phyloP scores from a whole-genome alignment of 2,113 vertebrate species.

The Xenus cinereus region DNA sequence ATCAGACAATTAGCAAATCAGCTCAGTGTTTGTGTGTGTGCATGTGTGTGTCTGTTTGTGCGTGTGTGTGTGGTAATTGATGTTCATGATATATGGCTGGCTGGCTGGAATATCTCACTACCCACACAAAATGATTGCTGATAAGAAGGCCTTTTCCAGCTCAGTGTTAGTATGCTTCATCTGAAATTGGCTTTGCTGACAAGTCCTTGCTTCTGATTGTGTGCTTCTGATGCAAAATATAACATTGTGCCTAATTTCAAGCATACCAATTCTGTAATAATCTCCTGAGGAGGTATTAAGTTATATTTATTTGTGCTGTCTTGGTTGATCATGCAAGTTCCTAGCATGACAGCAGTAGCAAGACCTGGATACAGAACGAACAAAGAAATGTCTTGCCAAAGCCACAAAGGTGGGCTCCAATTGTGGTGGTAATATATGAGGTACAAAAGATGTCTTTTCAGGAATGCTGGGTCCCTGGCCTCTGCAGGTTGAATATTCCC shows the following conservation, averaged over 20 bases:
- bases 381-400: background rate
- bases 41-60: constrained; percentile 50
- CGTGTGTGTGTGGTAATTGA: constrained; percentile 60
- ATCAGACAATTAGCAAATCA: constrained; percentile 68
- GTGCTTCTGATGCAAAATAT: background rate
- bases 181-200: constrained; percentile 38
- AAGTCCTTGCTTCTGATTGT: constrained; percentile 8
- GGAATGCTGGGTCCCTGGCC: background rate
- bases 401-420: background rate
- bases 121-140: constrained; percentile 63
- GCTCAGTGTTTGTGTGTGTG: constrained; percentile 66
- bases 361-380: background rate
- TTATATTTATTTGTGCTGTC: background rate
- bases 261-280: background rate
- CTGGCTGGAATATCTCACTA: constrained; percentile 73
- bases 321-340: background rate
- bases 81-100: constrained; percentile 67
- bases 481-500: background rate
- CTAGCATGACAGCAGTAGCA: background rate
- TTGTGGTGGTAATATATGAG: background rate
- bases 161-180: constrained; percentile 19
- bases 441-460: background rate
- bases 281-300: constrained; percentile 15
- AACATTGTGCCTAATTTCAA: background rate
- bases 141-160: constrained; percentile 66